Evolutionary conservation across 1,140 invertebrate species (phyloP), one percentile per base, ranked within the genome.

Genomic region (Nilaparvata lugens): DNA sequence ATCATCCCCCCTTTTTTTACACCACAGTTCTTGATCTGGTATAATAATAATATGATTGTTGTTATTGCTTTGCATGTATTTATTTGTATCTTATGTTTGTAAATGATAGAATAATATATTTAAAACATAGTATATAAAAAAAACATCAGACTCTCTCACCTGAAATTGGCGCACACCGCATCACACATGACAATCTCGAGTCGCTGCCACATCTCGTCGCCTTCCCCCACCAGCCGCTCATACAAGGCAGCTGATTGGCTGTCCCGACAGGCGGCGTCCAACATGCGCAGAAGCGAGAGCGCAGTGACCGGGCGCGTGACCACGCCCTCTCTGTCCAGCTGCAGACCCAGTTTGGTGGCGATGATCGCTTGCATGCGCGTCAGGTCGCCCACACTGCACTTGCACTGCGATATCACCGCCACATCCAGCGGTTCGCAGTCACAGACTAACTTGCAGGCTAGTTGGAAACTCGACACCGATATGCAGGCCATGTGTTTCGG

Each of bases 101-200:
- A n/a, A n/a, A n/a, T n/a, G n/a, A n/a, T n/a, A n/a, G n/a, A n/a
- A n/a, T n/a, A n/a, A n/a, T n/a, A n/a, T n/a, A n/a, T n/a, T n/a
- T n/a, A n/a, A n/a, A n/a, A n/a, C n/a, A n/a, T n/a, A n/a, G n/a
- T n/a, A n/a, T n/a, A n/a, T n/a, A n/a, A n/a, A n/a, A n/a, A n/a
- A n/a, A n/a, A n/a, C n/a, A 28, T 28, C 7, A 4, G 25, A 28
- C 3, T 3, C 25, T 28, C 31, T 35, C 31, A 35, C 31, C 31
- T 48, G 24, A 83, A 78, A 66, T 82, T 85, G 21, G 81, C 81
- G 62, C 85, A 86, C 61, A 78, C 77, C 0, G 84, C 82, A 69
- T 88, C 83, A 66, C 87, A 89, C 25, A 78, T 76, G 42, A 86
- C 75, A 64, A 87, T 86, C 76, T 88, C 86, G 65, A 88, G 69